These are phyloP conservation scores for Romanogobio albipinnatus DNA, from an alignment of 2,113 vertebrate genomes.

Conservation along the genomic window DNA sequence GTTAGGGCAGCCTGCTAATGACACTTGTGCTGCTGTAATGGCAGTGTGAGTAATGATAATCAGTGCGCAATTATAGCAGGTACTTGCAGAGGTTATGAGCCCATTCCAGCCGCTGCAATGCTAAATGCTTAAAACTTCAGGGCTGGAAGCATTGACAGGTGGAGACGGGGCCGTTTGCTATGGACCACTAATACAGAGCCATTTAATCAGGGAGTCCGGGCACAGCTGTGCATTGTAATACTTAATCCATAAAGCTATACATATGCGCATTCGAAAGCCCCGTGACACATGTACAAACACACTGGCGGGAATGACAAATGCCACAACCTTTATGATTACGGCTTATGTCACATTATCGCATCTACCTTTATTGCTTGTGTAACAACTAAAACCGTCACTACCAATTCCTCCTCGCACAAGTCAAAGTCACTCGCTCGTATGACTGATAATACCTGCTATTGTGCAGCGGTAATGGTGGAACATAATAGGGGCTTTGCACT, in stretches of 20 bases:
- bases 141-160: slow-evolving; percentile 50
- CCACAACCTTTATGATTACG: slow-evolving; percentile 6
- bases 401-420: slow-evolving; percentile 29
- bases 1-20: slow-evolving; percentile 34
- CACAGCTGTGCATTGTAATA: slow-evolving; percentile 47
- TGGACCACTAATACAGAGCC: slow-evolving; percentile 44
- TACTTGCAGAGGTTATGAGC: slow-evolving; percentile 72
- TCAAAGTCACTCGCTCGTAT: slow-evolving; percentile 47
- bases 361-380: slow-evolving; percentile 9
- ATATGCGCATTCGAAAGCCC: background rate
- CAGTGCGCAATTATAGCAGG: slow-evolving; percentile 70
- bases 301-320: slow-evolving; percentile 39
- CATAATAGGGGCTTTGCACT: slow-evolving; percentile 55
- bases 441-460: slow-evolving; percentile 56
- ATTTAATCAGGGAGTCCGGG: slow-evolving; percentile 43
- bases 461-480: slow-evolving; percentile 47
- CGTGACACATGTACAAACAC: background rate
- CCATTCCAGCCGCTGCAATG: slow-evolving; percentile 66
- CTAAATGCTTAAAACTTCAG: slow-evolving; percentile 64
- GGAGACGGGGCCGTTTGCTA: slow-evolving; percentile 36
- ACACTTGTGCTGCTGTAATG: slow-evolving; percentile 37
- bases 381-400: slow-evolving; percentile 26
- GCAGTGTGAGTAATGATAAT: slow-evolving; percentile 67
- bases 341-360: slow-evolving; percentile 28
- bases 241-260: slow-evolving; percentile 17